phyloP scores from a whole-genome alignment of 2,888 invertebrate genomes.

The Xanthostigma xanthostigma region DNA sequence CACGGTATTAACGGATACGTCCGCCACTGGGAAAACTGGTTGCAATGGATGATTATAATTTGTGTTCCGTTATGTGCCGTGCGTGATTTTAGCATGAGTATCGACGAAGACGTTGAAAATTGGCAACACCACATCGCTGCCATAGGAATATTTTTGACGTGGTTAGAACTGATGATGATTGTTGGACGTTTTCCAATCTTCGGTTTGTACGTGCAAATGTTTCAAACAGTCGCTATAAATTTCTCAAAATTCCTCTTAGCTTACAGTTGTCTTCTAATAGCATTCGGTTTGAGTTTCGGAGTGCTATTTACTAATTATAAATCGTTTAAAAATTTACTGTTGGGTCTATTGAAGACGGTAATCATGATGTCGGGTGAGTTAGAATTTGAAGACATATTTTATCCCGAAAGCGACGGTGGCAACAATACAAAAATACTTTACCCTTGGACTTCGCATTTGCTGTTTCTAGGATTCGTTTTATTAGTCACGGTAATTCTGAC shows the following conservation, averaged over 20 bases:
- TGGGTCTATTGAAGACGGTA: slow-evolving; percentile 57
- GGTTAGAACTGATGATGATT: slow-evolving; percentile 75
- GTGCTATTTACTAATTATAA: slow-evolving; percentile 65
- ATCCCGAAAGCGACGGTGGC: slow-evolving; percentile 30
- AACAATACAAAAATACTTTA: slow-evolving; percentile 33
- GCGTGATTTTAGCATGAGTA: slow-evolving; percentile 16
- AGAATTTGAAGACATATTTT: slow-evolving; percentile 74
- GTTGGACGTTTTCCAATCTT: slow-evolving; percentile 76
- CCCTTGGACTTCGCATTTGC: slow-evolving; percentile 56
- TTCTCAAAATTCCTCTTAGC: slow-evolving; percentile 69
- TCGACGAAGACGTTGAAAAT: slow-evolving; percentile 23
- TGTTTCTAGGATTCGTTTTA: slow-evolving; percentile 62
- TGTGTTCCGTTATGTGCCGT: slow-evolving; percentile 55
- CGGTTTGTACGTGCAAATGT: slow-evolving; percentile 78
- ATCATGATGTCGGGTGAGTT: slow-evolving; percentile 84
- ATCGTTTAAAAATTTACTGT: slow-evolving; percentile 47
- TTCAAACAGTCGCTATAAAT: slow-evolving; percentile 68
- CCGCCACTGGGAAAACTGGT: slow-evolving; percentile 71
- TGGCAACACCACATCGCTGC: slow-evolving; percentile 76
- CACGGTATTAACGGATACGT: slow-evolving; percentile 59
- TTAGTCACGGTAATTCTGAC: slow-evolving; percentile 70
- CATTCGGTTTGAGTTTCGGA: slow-evolving; percentile 68
- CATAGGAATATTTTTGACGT: slow-evolving; percentile 61
- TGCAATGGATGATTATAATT: slow-evolving; percentile 63
- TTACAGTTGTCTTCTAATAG: slow-evolving; percentile 64